Percentiles rank a stretch among this genome's conserved stretches.
phyloP scores from a whole-genome alignment of 2,113 vertebrate species.

The Greenwoodochromis staneri region DNA sequence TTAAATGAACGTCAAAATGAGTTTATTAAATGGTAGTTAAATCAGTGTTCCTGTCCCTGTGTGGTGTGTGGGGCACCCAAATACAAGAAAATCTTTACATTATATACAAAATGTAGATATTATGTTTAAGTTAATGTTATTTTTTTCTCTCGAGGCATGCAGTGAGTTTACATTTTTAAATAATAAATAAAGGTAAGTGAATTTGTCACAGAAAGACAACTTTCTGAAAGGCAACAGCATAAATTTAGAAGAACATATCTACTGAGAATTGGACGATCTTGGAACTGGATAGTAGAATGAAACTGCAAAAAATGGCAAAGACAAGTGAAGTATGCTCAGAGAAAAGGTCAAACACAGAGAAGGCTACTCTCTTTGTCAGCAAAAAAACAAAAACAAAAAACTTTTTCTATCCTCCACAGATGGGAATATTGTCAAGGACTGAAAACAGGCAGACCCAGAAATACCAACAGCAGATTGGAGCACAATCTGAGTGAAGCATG shows the following conservation, averaged over 20 bases:
- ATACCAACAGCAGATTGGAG: neutral
- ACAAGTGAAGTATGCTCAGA: neutral
- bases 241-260: neutral
- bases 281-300: neutral
- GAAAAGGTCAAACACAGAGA: neutral
- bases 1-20: neutral
- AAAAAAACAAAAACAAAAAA: neutral
- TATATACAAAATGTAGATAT: neutral
- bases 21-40: neutral
- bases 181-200: neutral
- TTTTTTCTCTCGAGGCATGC: neutral
- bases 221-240: neutral
- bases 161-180: neutral
- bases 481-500: neutral
- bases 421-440: neutral
- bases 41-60: neutral
- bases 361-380: neutral
- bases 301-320: neutral
- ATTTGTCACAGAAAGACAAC: neutral
- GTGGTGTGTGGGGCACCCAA: neutral
- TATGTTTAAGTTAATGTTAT: neutral
- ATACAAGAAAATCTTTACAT: neutral
- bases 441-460: neutral
- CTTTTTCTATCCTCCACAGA: neutral
- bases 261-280: neutral